Evolutionary conservation across 2,113 vertebrate species (phyloP), one percentile per base, ranked within the genome.

Genomic region (Amphiprion ocellaris): DNA sequence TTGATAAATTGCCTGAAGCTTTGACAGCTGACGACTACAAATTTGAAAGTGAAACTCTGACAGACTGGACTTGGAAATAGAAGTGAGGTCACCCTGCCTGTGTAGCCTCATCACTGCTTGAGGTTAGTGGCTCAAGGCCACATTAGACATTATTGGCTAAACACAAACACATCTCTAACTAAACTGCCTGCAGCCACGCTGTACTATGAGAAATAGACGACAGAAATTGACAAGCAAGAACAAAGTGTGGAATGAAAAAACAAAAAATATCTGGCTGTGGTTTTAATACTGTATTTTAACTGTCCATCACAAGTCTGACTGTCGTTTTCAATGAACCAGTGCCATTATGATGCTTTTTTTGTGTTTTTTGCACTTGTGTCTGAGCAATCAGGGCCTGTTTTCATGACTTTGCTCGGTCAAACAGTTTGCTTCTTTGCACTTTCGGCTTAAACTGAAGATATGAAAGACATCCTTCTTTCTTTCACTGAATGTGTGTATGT

Each of bases 401-500:
- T 17, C 14, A 12, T 14, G 11, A 44, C 41, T 44, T 15, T 44
- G 10, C 33, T 56, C 10, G 6, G 49, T 44, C 14, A 8, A 41
- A 23, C 49, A 10, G 55, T 68, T 72, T 44, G 24, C 47, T 33
- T 6, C 6, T 55, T 62, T 67, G 8, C 28, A 66, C 21, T 44
- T 44, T 15, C 12, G 8, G 41, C 46, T 77, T 19, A 24, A 60
- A 41, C 26, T 58, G 15, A 33, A 49, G 19, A 50, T 30, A 24
- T 77, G 3, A 54, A 60, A 19, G 11, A 49, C 37, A 60, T 33
- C 4, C 39, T 44, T 23, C 15, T 50, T 71, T 68, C 49, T 50
- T 71, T 68, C 49, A 6, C 33, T 59, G 24, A n/a, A 10, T 71
- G 58, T 79, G 4, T 89, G 76, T 92, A 69, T 82, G 66, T 89